Percentiles rank a stretch among this genome's conserved stretches.
These are phyloP conservation scores for Meloidogyne chitwoodi DNA, from an alignment of 1,140 invertebrate species.

Conservation along the genomic window DNA sequence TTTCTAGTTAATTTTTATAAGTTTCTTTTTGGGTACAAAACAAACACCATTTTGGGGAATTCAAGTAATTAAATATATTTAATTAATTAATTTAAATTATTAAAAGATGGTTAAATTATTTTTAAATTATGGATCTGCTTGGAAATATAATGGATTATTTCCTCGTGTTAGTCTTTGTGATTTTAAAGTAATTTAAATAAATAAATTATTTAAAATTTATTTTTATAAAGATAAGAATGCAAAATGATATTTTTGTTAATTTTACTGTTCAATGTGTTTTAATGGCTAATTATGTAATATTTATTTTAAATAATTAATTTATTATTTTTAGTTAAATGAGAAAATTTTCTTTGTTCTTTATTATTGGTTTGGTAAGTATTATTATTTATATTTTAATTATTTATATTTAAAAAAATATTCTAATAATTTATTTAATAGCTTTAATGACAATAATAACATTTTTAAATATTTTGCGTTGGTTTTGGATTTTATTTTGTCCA, in stretches of 20 bases:
- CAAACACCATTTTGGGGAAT: slow-evolving; percentile 4
- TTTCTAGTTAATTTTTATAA: slow-evolving; percentile 15
- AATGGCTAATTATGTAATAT: slow-evolving; percentile 15
- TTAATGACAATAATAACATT: not conserved
- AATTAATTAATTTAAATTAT: not conserved
- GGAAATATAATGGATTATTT: slow-evolving; percentile 14
- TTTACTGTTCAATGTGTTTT: slow-evolving; percentile 19
- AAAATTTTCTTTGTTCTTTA: slow-evolving; percentile 18
- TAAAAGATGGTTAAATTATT: slow-evolving; percentile 9
- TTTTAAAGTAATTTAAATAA: not conserved
- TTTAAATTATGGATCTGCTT: slow-evolving; percentile 3
- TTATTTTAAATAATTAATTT: not conserved
- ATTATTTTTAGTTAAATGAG: slow-evolving; percentile 13
- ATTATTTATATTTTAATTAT: not conserved
- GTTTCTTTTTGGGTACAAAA: slow-evolving; percentile 8
- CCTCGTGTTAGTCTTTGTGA: slow-evolving; percentile 14
- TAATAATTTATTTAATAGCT: no score
- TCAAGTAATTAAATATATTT: not conserved
- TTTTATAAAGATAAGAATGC: not conserved
- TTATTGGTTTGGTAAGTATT: slow-evolving; percentile 9
- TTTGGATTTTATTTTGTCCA: not conserved
- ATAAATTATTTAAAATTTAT: not conserved
- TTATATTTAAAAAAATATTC: no score
- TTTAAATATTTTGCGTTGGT: not conserved
- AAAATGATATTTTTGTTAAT: slow-evolving; percentile 1